These are phyloP conservation scores for Camponotus vicinus DNA, from an alignment of 1,140 invertebrate species.

Conservation along the genomic window DNA sequence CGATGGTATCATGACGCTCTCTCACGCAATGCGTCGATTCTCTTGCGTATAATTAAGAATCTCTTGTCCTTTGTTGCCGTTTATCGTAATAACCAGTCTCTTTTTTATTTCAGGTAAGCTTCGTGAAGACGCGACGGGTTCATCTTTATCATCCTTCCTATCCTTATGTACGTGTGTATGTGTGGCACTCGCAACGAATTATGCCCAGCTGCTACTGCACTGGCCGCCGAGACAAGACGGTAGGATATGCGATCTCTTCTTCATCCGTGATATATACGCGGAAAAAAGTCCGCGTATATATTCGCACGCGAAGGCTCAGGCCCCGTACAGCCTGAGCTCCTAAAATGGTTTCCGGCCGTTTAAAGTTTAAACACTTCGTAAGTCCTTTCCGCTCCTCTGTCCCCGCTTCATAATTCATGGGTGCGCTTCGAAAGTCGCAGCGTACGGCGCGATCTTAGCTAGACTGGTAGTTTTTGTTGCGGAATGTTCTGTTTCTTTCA, in stretches of 20 bases:
- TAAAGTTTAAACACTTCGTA: constrained; percentile 77
- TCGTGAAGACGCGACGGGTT: neutral
- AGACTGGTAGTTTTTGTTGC: constrained; percentile 48
- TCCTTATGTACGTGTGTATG: too few relatives aligned
- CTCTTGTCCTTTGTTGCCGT: neutral
- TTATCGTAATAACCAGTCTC: neutral
- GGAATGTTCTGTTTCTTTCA: constrained; percentile 58
- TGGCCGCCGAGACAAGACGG: constrained; percentile 34
- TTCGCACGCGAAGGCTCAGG: constrained; percentile 50
- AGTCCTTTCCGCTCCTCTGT: constrained; percentile 73
- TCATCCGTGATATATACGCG: constrained; percentile 64
- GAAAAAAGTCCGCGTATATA: constrained; percentile 65
- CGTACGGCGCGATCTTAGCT: neutral
- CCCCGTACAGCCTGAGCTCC: constrained; percentile 70
- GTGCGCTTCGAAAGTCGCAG: constrained; percentile 65
- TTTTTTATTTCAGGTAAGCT: constrained; percentile 69
- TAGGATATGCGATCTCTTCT: constrained; percentile 23
- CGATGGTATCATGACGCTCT: neutral
- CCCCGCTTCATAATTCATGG: constrained; percentile 72
- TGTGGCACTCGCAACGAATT: neutral
- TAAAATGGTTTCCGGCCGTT: constrained; percentile 76
- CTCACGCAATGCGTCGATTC: constrained; percentile 25
- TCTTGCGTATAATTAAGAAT: constrained; percentile 19
- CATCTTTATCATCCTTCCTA: too few relatives aligned
- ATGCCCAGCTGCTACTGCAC: neutral